Base-by-base conservation (phyloP, 2,113 vertebrate genomes). In the Rhynchomys soricoides region DNA sequence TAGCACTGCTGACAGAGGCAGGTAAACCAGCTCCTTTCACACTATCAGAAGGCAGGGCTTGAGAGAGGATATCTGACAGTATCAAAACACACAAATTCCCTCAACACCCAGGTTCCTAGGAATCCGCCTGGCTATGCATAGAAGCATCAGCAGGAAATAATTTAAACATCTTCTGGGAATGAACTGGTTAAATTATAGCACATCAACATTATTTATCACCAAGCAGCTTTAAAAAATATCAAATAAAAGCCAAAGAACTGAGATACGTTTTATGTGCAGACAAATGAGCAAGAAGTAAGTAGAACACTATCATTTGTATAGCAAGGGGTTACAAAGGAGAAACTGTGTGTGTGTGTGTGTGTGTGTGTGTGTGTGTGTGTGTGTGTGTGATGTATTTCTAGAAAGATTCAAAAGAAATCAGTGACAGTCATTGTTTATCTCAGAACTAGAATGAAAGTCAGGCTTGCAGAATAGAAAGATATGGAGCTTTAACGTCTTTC, bases 401-500 rank as follows among this genome's bases (percentile, higher is more conserved):
- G 10, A 95, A 96, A 96, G 40, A 85, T 19, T 86, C 4, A 93
- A 40, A 78, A 91, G 94, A 86, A 95, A 91, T 19, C 34, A 95
- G 9, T 43, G 83, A 85, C 13, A 59, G 19, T 15, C 86, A 50
- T 17, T 75, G 52, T 52, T 94, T 73, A 88, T 48, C 31, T 40
- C 94, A 94, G 26, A 22, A 74, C 81, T 70, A 6, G 13, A 89
- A 89, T 68, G 77, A 64, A 95, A 95, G 24, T 64, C 12, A 86
- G 93, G 37, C 79, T 91, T 95, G 82, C 31, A 96, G 86, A 95
- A 92, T 59, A 92, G 10, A 94, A 92, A 86, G 66, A 94, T 0
- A 90, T 1, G 9, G 87, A 9, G 83, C n/a, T 89, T 88, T 88
- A 88, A 93, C 7, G 92, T 74, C 81, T 70, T 73, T 73, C 34